Evolutionary conservation across 92 coral and sea anemone genomes (phyloP), one percentile per base, ranked within the genome.

Genomic region (Phenganax marumi): DNA sequence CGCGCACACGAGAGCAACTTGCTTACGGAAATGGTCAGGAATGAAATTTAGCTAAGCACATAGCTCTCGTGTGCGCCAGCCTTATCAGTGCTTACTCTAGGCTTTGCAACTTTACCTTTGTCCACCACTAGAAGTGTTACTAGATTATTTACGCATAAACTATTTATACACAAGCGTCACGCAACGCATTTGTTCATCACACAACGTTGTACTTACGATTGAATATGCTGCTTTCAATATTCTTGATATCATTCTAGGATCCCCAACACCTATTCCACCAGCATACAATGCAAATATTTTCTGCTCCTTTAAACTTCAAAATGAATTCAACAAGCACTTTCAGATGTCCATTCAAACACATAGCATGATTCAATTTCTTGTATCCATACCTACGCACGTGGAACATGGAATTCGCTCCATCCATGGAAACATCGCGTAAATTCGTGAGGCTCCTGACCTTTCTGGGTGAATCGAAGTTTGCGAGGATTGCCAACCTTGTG

Each of bases 351-450:
- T 7, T 16, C 21, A 3, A 58, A 14, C 65, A 18, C 21, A 58
- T 12, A 12, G 68, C 10, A 12, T 7, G 26, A 62, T 21, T 33
- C 43, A 39, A 2, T n/a, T 63, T 2, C 7, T 8, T 43, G 68
- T 39, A 58, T 86, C 76, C 39, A 12, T 47, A 48, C 46, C 47
- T 76, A 87, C 25, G 85, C 80, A 54, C 76, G 89, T 8, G 93
- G 88, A 52, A 33, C 78, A 54, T 88, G 97, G 71, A 88, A 91
- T 17, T 90, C 89, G 1, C 98, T 97, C 98, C 98, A 95, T 46
- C 98, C 98, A 72, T 95, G 98, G 85, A 95, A 95, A 75, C 97
- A 92, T 43, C 97, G 85, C 10, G 93, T 92, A 58, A 95, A 95
- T 21, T 75, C 74, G 18, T 89, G 96, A 5, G 93, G 92, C 51